Conservation (phyloP, 2,113 vertebrate genomes). For the Camelus dromedarius region DNA sequence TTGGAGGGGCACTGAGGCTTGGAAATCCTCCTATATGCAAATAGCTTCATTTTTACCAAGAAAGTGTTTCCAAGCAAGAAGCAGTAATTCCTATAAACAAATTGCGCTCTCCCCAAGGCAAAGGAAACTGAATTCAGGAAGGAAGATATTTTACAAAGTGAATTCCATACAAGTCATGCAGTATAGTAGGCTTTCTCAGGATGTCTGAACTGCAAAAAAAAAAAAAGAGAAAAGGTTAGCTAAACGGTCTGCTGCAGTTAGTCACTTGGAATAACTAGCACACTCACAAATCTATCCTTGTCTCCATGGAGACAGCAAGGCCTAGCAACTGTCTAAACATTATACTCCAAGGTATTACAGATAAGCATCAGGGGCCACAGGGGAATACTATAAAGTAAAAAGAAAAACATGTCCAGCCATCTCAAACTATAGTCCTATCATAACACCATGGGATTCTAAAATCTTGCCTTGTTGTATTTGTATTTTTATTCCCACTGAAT, state of each 20-base stretch:
- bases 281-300: constrained; percentile 47
- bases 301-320: not conserved
- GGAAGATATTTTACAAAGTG: constrained; percentile 32
- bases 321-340: constrained; percentile 49
- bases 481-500: constrained; percentile 35
- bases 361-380: not conserved
- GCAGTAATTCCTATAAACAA: constrained; percentile 43
- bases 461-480: not conserved
- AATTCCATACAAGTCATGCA: not conserved
- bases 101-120: not conserved
- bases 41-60: constrained; percentile 59
- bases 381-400: not conserved
- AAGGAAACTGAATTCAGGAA: constrained; percentile 63
- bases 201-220: not conserved
- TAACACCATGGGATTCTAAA: not conserved
- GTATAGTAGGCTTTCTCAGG: not conserved
- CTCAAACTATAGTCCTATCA: not conserved
- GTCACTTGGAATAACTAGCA: constrained; percentile 28
- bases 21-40: constrained; percentile 32
- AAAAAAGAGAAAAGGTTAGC: not conserved
- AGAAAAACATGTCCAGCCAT: constrained; percentile 1
- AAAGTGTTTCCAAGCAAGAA: constrained; percentile 62
- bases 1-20: constrained; percentile 5
- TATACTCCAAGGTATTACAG: constrained; percentile 40
- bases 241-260: not conserved